Base-by-base conservation (phyloP, 1,140 invertebrate genomes). In the Goniozus legneri region DNA sequence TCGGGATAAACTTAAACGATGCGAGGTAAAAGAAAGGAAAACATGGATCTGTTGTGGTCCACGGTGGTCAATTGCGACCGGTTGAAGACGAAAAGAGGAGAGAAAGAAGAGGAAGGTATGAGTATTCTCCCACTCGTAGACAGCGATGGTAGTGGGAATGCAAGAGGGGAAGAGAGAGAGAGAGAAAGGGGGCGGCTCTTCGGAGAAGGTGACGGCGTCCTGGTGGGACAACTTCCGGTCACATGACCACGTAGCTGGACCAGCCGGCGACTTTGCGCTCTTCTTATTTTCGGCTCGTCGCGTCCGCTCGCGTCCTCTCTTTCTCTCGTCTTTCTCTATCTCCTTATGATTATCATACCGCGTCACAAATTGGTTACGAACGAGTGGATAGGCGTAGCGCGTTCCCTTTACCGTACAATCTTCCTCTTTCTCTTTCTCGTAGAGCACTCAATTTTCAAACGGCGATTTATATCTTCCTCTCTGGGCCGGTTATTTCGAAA, bases 261-360 rank as follows among this genome's bases (percentile, higher is more conserved):
- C 65, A 64, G 60, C 63, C 70, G 66, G 62, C 70, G 70, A 74
- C 72, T 74, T 75, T 71, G 71, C 70, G 73, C 70, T 74, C 67
- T 75, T 74, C 66, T 75, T 75, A 76, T 76, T 76, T 71, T 74
- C 71, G 70, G 70, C 65, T 65, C 63, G 62, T 67, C 67, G 60
- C 66, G 67, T 71, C 68, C 65, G 66, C 41, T 47, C 47, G 53
- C 58, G 54, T 58, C 62, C 52, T 53, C 56, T 50, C 52, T 59
- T 47, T 58, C 54, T 37, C 36, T 54, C 52, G 22, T 34, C 42
- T 46, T 44, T 36, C 19, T 48, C 20, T 36, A 35, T 24, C 10
- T 27, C 16, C 12, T 14, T 38, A 50, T 27, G 53, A 60, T 56
- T 54, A 56, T 55, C 46, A 27, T 36, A 27, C 40, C 47, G 35